Evolutionary conservation across 1,140 invertebrate genomes (phyloP), one percentile per base, ranked within the genome.

Genomic region (Leptinotarsa texana): DNA sequence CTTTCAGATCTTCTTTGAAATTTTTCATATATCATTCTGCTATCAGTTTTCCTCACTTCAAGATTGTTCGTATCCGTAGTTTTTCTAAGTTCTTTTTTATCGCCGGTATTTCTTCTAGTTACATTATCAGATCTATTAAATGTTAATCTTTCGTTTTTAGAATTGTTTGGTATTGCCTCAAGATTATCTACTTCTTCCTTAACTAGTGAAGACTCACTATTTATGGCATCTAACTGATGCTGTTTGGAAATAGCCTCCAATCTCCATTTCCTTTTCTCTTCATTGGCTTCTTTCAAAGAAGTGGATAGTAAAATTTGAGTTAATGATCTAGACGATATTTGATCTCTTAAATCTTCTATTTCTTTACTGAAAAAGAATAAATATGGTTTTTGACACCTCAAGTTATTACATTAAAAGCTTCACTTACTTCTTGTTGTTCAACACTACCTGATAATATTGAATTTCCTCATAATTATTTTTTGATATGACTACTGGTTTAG

Each of bases 351-450:
- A 6, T 33, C 48, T 62, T 62, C n/a, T 62, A 71, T 21, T 62
- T 71, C 69, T 71, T 71, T 22, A 22, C 69, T 71, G 69, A 48
- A 71, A 71, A 17, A 22, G 24, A 21, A 13, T 5, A 22, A 67
- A 67, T 6, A 67, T 42, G 8, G 8, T 11, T 42, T 42, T n/a
- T n/a, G 8, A 42, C 11, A 42, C 8, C 2, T 42, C 33, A 42
- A 42, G 2, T 33, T 33, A 42, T 6, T 42, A 42, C 3, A 42
- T 42, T 42, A 6, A 42, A 42, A 42, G 8, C 33, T 42, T 42
- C 13, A 71, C 69, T 63, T 42, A 72, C 70, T 62, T 62, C 63
- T 72, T 72, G 3, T 72, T 51, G 3, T 72, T 72, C 13, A 72
- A 15, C 21, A 51, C 48, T 13, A 33, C 17, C 8, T 51, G n/a